A percentile compares a stretch with the other conserved stretches of the same genome.
Evolutionary conservation across 2,797 vertebrate species (phyloP).

Genomic region (Tolypeutes matacus): DNA sequence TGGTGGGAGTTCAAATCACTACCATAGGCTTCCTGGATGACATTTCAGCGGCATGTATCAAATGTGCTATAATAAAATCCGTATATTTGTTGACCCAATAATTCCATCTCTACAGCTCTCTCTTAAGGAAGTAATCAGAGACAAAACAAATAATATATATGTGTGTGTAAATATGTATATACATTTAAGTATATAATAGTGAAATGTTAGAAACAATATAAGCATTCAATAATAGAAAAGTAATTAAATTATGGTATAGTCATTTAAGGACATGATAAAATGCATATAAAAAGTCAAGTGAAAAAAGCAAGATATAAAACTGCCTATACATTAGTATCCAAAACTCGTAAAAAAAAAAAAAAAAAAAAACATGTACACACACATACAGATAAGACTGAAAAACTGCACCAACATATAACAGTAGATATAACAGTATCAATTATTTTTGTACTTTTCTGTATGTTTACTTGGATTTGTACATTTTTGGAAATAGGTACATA

Average conservation of each 20-base stretch:
- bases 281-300: neutral
- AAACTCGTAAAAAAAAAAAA: too few relatives aligned
- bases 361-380: neutral
- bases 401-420: neutral
- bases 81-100: neutral
- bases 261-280: neutral
- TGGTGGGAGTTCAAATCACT: neutral
- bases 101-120: neutral
- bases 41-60: neutral
- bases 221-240: neutral
- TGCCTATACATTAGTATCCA: neutral
- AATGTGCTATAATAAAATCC: neutral
- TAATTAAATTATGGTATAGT: neutral
- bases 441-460: neutral
- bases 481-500: neutral
- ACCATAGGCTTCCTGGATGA: neutral
- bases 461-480: neutral
- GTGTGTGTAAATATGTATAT: too few relatives aligned
- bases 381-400: neutral
- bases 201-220: slow-evolving; percentile 16
- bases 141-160: neutral
- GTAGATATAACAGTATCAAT: neutral
- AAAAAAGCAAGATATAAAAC: neutral
- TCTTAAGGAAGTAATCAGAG: neutral
- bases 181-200: neutral